These are phyloP conservation scores for Carpatolechia fugitivella DNA, from an alignment of 2,888 invertebrate genomes.

Conservation along the genomic window DNA sequence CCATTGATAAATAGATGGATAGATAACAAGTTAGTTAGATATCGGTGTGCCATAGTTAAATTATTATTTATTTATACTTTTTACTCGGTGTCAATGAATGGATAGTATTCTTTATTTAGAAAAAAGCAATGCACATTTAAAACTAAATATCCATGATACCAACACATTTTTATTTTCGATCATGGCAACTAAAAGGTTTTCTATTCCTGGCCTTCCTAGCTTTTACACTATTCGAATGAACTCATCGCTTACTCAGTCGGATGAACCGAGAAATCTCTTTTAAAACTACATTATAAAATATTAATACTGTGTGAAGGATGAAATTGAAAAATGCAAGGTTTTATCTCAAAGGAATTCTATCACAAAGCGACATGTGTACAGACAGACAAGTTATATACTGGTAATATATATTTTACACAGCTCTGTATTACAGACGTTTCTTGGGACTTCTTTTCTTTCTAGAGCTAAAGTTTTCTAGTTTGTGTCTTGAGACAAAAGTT, in stretches of 20 bases:
- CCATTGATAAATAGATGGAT: no score
- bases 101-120: no score
- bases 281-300: conserved; percentile 4
- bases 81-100: no score
- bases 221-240: conserved; percentile 4
- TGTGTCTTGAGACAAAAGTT: conserved; percentile 3
- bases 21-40: no score
- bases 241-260: conserved; percentile 9
- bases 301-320: background rate
- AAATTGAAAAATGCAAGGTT: conserved; percentile 5
- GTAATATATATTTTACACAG: background rate
- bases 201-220: background rate
- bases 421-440: conserved; percentile 1
- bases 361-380: background rate
- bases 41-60: no score
- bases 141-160: no score
- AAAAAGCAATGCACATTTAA: no score
- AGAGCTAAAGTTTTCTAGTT: conserved; percentile 1
- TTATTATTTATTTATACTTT: no score
- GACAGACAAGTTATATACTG: background rate
- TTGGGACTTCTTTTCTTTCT: background rate
- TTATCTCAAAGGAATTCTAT: background rate
- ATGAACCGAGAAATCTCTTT: conserved; percentile 1
- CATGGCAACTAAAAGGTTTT: background rate
- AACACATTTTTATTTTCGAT: no score